These are phyloP conservation scores for Butorides virescens DNA, from an alignment of 2,113 vertebrate species.

Conservation along the genomic window DNA sequence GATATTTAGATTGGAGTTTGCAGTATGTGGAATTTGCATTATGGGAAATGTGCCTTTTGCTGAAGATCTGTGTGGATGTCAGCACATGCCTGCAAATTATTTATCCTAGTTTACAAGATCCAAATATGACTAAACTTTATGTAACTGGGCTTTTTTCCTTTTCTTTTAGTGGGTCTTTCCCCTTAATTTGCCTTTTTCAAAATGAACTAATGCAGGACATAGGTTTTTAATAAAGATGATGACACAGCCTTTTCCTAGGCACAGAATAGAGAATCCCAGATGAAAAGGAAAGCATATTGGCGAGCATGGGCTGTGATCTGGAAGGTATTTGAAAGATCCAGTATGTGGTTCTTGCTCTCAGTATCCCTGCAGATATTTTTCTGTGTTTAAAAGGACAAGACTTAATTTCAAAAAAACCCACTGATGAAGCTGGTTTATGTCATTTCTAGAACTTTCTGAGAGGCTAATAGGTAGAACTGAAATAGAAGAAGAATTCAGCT, in stretches of 20 bases:
- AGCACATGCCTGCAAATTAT: neutral
- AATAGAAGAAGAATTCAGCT: neutral
- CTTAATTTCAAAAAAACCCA: neutral
- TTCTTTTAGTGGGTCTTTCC: neutral
- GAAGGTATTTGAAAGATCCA: neutral
- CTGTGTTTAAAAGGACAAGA: neutral
- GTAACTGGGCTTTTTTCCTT: neutral
- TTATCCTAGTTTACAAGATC: neutral
- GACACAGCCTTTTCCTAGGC: neutral
- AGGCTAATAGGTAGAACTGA: neutral
- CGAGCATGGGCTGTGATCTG: neutral
- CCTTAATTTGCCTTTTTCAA: neutral
- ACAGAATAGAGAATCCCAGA: neutral
- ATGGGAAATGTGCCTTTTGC: neutral
- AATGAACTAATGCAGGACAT: neutral
- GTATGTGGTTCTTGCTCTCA: neutral
- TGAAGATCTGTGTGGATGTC: neutral
- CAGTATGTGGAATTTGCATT: neutral
- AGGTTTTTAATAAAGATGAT: neutral
- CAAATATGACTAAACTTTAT: neutral
- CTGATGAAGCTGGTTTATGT: neutral
- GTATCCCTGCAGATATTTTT: neutral
- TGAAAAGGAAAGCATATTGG: neutral
- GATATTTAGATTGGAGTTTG: neutral
- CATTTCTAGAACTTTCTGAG: neutral